A percentile compares a stretch with the other conserved stretches of the same genome.
Evolutionary conservation across 2,797 vertebrate species (phyloP).

Genomic region (Petrocephalus sullivani): DNA sequence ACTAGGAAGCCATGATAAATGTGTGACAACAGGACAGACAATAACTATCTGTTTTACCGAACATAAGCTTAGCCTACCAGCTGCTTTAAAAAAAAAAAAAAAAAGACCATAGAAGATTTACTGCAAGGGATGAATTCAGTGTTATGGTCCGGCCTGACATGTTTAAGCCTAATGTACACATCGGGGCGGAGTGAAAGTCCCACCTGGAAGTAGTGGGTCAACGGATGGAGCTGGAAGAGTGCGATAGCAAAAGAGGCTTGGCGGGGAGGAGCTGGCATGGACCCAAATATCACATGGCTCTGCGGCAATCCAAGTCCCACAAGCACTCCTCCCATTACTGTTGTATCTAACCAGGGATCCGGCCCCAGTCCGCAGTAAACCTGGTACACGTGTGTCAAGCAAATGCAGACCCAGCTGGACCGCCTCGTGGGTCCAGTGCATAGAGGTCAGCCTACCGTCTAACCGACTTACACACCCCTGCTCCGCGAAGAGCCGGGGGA

Average conservation of each 20-base stretch:
- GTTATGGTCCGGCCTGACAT: neutral
- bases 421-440: neutral
- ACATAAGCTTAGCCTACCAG: neutral
- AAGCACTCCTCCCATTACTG: neutral
- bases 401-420: neutral
- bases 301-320: neutral
- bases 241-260: neutral
- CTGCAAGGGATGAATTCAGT: neutral
- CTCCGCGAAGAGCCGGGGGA: neutral
- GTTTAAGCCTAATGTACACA: neutral
- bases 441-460: neutral
- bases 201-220: neutral
- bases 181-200: neutral
- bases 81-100: neutral
- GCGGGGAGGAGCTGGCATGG: neutral
- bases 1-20: neutral
- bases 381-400: neutral
- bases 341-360: neutral
- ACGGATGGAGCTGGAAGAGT: neutral
- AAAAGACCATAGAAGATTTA: neutral
- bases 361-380: neutral
- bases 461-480: neutral
- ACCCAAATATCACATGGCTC: neutral
- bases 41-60: neutral
- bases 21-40: neutral